Evolutionary conservation across 2,888 invertebrate species (phyloP).

Genomic region (Pachycephus smyrnensis): DNA sequence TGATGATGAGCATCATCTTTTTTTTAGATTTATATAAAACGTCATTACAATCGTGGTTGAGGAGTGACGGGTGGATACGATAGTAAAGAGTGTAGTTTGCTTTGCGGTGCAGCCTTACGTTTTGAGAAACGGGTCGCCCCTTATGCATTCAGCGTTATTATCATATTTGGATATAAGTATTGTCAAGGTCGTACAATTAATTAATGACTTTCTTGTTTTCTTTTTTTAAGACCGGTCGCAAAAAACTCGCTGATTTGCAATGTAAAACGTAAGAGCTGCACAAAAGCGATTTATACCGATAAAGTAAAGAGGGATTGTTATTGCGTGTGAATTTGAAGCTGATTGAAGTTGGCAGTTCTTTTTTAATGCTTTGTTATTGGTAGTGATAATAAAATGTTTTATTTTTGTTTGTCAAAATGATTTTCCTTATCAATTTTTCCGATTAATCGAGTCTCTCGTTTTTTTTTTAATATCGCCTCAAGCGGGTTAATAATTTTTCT

Average conservation of each 20-base stretch:
- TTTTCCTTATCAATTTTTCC: too few relatives aligned
- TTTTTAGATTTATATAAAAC: neutral
- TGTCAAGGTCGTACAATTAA: too few relatives aligned
- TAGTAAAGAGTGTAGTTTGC: neutral
- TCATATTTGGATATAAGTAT: neutral
- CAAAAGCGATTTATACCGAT: neutral
- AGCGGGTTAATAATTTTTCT: neutral
- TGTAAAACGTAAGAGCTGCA: neutral
- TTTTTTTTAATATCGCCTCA: neutral
- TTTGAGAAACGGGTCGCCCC: neutral
- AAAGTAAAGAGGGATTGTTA: neutral
- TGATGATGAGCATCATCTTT: neutral
- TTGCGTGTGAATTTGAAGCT: neutral
- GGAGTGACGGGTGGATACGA: neutral
- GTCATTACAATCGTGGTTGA: neutral
- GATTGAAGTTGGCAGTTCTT: neutral
- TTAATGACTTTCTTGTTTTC: neutral
- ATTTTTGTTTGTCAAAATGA: neutral
- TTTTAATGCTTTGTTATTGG: too few relatives aligned
- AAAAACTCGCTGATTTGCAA: neutral
- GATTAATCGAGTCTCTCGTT: neutral
- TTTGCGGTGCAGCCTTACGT: neutral
- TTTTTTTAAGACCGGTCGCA: neutral
- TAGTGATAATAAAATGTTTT: neutral
- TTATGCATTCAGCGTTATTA: neutral